phyloP scores from a whole-genome alignment of 2,888 invertebrate genomes.

The Deilephila elpenor region DNA sequence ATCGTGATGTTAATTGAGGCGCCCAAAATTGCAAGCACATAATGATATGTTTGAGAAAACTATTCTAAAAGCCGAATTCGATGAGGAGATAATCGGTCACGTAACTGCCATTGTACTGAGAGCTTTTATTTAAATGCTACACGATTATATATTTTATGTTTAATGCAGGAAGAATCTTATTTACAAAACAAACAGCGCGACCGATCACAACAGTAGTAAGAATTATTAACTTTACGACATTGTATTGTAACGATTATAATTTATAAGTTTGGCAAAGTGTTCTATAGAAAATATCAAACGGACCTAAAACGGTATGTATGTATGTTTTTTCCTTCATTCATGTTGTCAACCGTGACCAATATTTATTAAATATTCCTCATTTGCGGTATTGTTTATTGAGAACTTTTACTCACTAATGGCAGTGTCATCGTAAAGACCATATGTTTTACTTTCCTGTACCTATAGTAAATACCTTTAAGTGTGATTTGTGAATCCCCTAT shows the following conservation, averaged over 20 bases:
- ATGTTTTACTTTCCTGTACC: conserved; percentile 10
- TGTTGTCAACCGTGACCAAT: too few species aligned
- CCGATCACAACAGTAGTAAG: background rate
- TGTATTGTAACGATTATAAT: background rate
- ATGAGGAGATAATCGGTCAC: conserved; percentile 70
- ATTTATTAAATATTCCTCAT: background rate
- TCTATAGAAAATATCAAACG: background rate
- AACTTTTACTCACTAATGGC: background rate
- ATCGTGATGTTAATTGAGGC: conserved; percentile 48
- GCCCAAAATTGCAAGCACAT: conserved; percentile 57
- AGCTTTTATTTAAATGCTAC: conserved; percentile 70
- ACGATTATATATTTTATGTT: conserved; percentile 38
- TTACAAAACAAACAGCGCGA: background rate
- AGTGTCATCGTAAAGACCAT: background rate
- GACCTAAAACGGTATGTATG: too few species aligned
- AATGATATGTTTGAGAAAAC: conserved; percentile 59
- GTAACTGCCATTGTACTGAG: conserved; percentile 62
- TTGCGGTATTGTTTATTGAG: background rate
- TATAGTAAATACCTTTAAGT: background rate
- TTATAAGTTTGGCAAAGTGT: background rate
- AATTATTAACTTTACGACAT: conserved; percentile 1
- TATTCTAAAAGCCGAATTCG: conserved; percentile 68
- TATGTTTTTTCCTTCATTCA: too few species aligned
- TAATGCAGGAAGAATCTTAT: background rate
- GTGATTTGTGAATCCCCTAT: conserved; percentile 1